A percentile compares a stretch with the other conserved stretches of the same genome.
phyloP scores from a whole-genome alignment of 1,140 invertebrate genomes.

The Nasonia longicornis region DNA sequence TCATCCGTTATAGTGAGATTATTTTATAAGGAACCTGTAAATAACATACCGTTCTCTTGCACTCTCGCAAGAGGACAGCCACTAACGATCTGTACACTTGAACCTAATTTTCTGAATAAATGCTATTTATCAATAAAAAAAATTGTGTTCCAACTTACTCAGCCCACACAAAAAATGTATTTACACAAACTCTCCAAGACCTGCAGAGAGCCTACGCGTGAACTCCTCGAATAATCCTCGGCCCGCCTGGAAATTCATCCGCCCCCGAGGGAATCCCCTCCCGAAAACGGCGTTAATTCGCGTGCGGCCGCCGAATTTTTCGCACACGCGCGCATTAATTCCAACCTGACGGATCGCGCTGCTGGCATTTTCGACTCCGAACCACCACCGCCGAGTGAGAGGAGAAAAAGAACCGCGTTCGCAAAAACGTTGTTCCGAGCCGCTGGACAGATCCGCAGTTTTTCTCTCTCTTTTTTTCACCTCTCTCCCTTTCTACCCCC shows the following conservation, averaged over 20 bases:
- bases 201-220: neutral
- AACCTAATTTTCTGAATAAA: too few species aligned
- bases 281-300: neutral
- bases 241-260: neutral
- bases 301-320: neutral
- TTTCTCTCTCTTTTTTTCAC: neutral
- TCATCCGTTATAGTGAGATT: conserved; percentile 8
- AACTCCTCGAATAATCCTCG: neutral
- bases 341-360: conserved; percentile 15
- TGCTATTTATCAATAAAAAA: too few species aligned
- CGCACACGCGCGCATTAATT: conserved; percentile 9
- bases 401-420: neutral
- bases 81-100: too few species aligned
- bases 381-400: neutral
- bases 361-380: neutral
- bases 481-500: neutral
- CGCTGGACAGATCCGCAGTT: neutral
- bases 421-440: neutral
- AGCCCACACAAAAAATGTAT: too few species aligned
- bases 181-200: neutral
- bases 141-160: too few species aligned
- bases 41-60: too few species aligned
- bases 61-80: too few species aligned
- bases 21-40: neutral
- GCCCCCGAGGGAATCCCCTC: neutral